Conservation (phyloP, 1,140 invertebrate species). For the Onthophagus taurus region DNA sequence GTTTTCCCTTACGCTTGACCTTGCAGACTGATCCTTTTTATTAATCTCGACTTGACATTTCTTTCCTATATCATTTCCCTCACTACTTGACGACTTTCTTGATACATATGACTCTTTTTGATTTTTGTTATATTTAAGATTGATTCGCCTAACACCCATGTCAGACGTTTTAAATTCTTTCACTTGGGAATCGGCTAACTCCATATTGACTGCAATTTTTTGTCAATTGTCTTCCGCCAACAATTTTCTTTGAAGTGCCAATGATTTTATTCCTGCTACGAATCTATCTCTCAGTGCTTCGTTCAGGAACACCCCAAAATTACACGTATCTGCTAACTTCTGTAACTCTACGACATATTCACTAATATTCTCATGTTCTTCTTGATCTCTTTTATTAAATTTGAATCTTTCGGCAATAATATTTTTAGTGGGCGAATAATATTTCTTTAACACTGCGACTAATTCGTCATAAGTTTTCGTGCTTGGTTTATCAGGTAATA, state of each 20-base stretch:
- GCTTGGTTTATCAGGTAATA: background rate
- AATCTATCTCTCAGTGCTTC: constrained; percentile 19
- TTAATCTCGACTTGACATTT: background rate
- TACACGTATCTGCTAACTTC: constrained; percentile 19
- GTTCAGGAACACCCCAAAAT: constrained; percentile 19
- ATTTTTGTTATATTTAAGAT: no score
- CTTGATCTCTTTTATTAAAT: constrained; percentile 21
- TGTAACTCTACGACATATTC: constrained; percentile 21
- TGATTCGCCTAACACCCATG: no score
- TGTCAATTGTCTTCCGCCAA: no score
- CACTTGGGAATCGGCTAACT: no score
- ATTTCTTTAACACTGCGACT: background rate
- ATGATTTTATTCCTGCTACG: constrained; percentile 14
- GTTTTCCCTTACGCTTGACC: no score
- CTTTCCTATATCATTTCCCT: no score
- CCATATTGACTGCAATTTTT: no score
- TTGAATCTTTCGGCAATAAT: constrained; percentile 4
- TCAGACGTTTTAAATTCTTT: no score
- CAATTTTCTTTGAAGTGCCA: constrained; percentile 13
- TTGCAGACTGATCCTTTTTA: no score
- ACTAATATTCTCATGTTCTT: constrained; percentile 12
- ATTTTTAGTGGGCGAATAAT: constrained; percentile 1
- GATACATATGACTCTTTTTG: no score
- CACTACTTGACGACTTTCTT: background rate
- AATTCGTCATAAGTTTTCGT: background rate